Evolutionary conservation across 1,140 invertebrate genomes (phyloP), one percentile per base, ranked within the genome.

Genomic region (Drosophila asahinai): DNA sequence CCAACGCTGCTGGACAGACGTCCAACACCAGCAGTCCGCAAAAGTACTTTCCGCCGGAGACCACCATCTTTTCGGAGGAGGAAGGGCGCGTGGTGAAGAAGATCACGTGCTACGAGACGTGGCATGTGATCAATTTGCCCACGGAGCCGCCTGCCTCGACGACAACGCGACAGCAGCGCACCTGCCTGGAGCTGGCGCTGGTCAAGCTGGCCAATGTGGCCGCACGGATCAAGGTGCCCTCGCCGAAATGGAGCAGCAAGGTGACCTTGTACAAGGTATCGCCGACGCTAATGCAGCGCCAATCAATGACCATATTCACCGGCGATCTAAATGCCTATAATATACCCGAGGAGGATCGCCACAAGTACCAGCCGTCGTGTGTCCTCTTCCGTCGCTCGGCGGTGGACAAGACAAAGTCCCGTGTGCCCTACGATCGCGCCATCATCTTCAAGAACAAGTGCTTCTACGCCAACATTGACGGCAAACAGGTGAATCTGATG

Each of bases 61-160:
- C 92, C 62, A 92, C 90, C 17, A 83, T 80, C 1, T 82, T 91
- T 15, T 77, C 77, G 17, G 66, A 91, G 49, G 87, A 93, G 59
- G 92, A 92, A 15, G 92, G 92, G n/a, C 90, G 92, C 8, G 54
- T 93, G n/a, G 82, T 93, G 11, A 92, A 92, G 47, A 93, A 93
- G 72, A 92, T 93, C 27, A 93, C 92, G 3, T 93, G 92, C 72
- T 93, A 92, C 51, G 92, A 93, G 74, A 93, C 91, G 36, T 93
- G 92, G 92, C 92, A 93, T 63, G 92, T 93, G 38, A 92, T 93
- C 1, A 82, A 83, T 33, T 66, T 84, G 25, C 76, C 80, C 43
- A 49, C 65, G 30, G 77, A 84, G 12, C 14, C 51, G n/a, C 12
- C 48, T 4, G 5, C 36, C 14, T 1, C 22, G 8, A 72, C 70